Evolutionary conservation across 2,113 vertebrate species (phyloP), one percentile per base, ranked within the genome.

Genomic region (Phrynosoma blainvillii): DNA sequence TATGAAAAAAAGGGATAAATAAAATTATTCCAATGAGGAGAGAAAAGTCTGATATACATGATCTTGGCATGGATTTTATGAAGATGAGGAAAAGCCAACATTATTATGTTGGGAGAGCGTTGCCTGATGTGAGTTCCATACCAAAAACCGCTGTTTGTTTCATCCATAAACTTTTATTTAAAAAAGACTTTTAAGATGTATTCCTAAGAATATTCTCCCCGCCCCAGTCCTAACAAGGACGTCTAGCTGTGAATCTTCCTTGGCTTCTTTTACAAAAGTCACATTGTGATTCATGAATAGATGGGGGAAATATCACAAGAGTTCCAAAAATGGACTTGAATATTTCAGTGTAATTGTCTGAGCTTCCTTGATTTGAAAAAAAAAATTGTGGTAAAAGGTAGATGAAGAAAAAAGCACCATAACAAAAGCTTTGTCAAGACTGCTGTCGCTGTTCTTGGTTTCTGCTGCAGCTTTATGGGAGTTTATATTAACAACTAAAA

Each of bases 211-310:
- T 7, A 59, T 78, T 27, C 76, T 85, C 52, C 89, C 90, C n/a
- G 75, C 86, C 90, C 82, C 88, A 90, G 77, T 73, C 84, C 68
- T 62, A 87, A 14, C 80, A 91, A 88, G 88, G 85, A 70, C 88
- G 92, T 92, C 90, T 90, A 90, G 87, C 88, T 42, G 2, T 91
- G 88, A 90, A 92, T 93, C 89, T 92, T 79, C 89, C 92, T 85
- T 82, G 86, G 89, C 73, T 84, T 92, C 83, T 91, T 94, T 94
- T 92, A 70, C 70, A 89, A 40, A 62, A 92, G 80, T 86, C n/a
- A 74, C 83, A n/a, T 47, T 65, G 23, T 30, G 4, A 16, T 40
- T 66, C 32, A 40, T 27, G n/a, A 80, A 59, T 59, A 79, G 21
- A 30, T n/a, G 5, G 47, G 47, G 30, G 47, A 79, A 79, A 18